Base-by-base conservation (phyloP, 2,797 vertebrate species). In the Agapornis canus region DNA sequence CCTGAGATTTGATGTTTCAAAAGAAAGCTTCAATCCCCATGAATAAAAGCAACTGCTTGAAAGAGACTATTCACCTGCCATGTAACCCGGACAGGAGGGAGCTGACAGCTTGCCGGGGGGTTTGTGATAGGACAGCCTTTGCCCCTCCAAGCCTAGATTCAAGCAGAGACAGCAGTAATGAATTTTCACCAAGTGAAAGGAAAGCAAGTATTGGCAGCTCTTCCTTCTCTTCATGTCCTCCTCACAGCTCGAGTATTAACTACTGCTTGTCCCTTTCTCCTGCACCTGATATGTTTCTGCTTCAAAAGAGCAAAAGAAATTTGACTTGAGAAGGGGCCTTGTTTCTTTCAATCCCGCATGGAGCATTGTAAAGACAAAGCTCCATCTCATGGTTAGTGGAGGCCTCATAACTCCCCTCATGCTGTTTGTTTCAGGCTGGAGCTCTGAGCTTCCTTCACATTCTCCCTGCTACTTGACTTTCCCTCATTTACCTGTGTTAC, bases 41-140 rank as follows among this genome's bases (percentile, higher is more conserved):
- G 68, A 82, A 90, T 89, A 45, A 93, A 91, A 92, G 69, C 39
- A 40, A 63, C 35, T 47, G n/a, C 72, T 91, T 68, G 89, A 91
- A 95, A 82, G 80, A n/a, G 61, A 78, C 93, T 40, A 75, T 92
- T 88, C 89, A 91, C 75, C 91, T 93, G 82, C 89, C 54, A 8
- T 2, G 51, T 66, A 82, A 72, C 69, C 65, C 1, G 21, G 79
- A 26, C 12, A 43, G 76, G 76, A 68, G 65, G 69, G 72, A 93
- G 86, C 76, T 79, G 86, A 45, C 0, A 1, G n/a, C 90, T 92
- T 2, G 0, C 76, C 39, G 92, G 0, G 0, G 0, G n/a, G 25
- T 10, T 77, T 90, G 66, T 37, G 81, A 71, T 3, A 57, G 83
- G 25, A 8, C 86, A 91, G 48, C 22, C 40, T 93, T 75, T 6